Evolutionary conservation across 2,888 invertebrate species (phyloP), one percentile per base, ranked within the genome.

Genomic region (Tromatobia lineatoria): DNA sequence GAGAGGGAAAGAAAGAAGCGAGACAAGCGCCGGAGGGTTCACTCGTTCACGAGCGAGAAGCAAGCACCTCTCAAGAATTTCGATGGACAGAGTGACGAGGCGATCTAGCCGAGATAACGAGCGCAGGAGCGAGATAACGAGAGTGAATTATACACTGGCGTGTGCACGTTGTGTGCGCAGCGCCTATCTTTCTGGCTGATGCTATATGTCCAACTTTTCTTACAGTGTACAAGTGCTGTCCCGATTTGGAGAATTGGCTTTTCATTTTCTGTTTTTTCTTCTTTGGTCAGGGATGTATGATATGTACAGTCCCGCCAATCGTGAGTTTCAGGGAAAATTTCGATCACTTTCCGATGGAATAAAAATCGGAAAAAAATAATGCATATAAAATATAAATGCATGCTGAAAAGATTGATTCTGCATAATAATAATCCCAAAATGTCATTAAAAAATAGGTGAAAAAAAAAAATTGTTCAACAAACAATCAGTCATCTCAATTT

Each of bases 51-150:
- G 38, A 47, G 59, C 15, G 59, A 69, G 52, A 70, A 45, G 18
- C 54, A 57, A 42, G 71, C 54, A 47, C 61, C 67, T 50, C 70
- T 54, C 74, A 64, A 71, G 64, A 75, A 80, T 57, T 38, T 42
- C 73, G 80, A 84, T 82, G 78, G 73, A 82, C 82, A 73, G 80
- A 84, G 82, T 84, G 82, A 86, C 77, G 84, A 83, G 83, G 81
- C 79, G 86, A 83, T 86, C 75, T 82, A 76, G 76, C 83, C 77
- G 74, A 87, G 87, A 89, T 88, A 87, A 89, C 85, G 70, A 85
- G 73, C 69, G 66, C 64, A 50, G 25, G 73, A 83, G 83, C 64
- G 83, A 83, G 80, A 80, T 80, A 74, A 77, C 78, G 74, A 71
- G 80, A 85, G 78, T 76, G 71, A 86, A 82, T 80, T 76, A 87